Evolutionary conservation across 2,797 vertebrate species (phyloP).

Genomic region (Corythornis leucogaster): DNA sequence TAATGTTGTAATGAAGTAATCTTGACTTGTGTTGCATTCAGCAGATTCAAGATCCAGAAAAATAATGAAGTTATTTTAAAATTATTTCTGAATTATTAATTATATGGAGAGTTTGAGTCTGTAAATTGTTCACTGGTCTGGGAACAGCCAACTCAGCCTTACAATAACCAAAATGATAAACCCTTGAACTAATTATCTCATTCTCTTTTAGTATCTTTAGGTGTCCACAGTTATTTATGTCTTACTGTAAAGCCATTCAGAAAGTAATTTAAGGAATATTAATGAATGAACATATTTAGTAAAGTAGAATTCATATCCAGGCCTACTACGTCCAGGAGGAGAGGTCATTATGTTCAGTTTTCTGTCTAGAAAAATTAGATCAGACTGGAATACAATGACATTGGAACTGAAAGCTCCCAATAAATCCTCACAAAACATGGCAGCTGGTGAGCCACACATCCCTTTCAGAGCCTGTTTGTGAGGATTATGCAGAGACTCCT

Average conservation of each 20-base stretch:
- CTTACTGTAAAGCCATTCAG: background rate
- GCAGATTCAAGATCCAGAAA: background rate
- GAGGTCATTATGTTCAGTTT: background rate
- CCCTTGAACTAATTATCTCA: background rate
- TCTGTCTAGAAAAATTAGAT: background rate
- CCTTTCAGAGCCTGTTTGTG: background rate
- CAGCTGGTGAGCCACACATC: background rate
- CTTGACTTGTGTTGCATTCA: background rate
- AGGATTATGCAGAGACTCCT: background rate
- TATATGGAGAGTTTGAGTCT: background rate
- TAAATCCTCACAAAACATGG: background rate
- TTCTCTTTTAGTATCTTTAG: background rate
- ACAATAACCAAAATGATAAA: background rate
- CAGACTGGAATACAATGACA: background rate
- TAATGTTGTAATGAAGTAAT: background rate
- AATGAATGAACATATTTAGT: background rate
- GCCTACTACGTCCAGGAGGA: background rate
- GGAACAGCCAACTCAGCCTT: background rate
- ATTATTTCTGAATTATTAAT: background rate
- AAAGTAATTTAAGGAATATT: background rate
- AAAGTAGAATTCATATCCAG: background rate
- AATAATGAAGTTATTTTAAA: background rate
- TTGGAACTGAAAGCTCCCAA: background rate
- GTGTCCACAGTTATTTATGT: background rate
- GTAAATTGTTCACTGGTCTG: background rate